Evolutionary conservation across 2,888 invertebrate genomes (phyloP), one percentile per base, ranked within the genome.

Genomic region (Phrixothrix hirtus): DNA sequence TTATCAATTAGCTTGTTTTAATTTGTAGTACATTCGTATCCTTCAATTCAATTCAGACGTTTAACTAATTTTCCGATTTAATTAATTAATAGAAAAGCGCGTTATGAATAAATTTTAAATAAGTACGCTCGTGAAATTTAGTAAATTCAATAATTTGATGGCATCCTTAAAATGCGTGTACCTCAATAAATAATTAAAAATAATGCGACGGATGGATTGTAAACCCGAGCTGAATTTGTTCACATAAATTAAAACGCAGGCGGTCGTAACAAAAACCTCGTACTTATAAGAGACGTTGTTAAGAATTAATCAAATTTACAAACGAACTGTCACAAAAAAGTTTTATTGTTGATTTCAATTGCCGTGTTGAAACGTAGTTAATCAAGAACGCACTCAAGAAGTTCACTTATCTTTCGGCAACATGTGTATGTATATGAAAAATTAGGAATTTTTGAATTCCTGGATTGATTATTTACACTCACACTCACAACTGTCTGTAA

Each of bases 221-320:
- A 46, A 38, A 46, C 44, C 36, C 35, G 13, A 29, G 15, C 12
- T 30, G 35, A 12, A 17, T 37, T 37, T 38, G 37, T 30, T n/a
- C 46, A 46, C 38, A 46, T 46, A 46, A 46, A 46, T 46, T 46
- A 46, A 46, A 46, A 46, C 36, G 31, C 46, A 46, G 46, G 46
- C 37, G 46, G 46, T 37, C 46, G 11, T 3, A 9, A 25, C 42
- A 42, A 42, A 29, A 41, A 29, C 41, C 16, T 5, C 27, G 15
- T 16, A 11, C 32, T 17, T 32, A 25, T 32, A 32, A 42, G 32
- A 30, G 14, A 45, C n/a, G 43, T 13, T 34, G 44, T 29, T 35
- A 13, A 15, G 44, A 45, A 45, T 45, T 45, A 45, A 45, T 45
- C 44, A 45, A 36, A 35, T 36, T 36, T 45, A 34, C 44, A 36